Base-by-base conservation (phyloP, 1,140 invertebrate genomes). In the Drosophila sturtevanti region DNA sequence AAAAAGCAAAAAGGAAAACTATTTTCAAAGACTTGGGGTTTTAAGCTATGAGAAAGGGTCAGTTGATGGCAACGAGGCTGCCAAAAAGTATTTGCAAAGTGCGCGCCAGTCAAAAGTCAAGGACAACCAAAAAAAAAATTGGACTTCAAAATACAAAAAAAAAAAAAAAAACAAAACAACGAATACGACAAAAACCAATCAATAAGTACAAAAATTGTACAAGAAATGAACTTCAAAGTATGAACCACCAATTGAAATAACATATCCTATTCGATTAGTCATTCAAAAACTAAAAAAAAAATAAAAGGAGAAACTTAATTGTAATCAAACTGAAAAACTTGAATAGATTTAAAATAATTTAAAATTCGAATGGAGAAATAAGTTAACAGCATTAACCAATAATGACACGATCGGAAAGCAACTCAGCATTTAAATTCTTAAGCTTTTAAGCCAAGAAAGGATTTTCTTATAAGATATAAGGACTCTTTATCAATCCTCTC, bases 51-150 rank as follows among this genome's bases (percentile, higher is more conserved):
- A 27, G 66, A 52, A 9, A 55, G 52, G 24, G 55, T 22, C 21
- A 35, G 41, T 79, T 78, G 72, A 69, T 86, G 81, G 74, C 81
- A 79, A 75, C 80, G 79, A 81, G 78, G 78, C 74, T 85, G 81
- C 81, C 81, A 85, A 85, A 77, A 85, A 87, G 81, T 85, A 72
- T 85, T 85, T 67, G 67, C 74, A 85, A 85, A 81, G 81, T 86
- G 74, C 73, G 81, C 76, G 81, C 74, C 81, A 74, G 73, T 78
- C 81, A 85, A 85, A 85, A 85, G 81, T 85, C 81, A 85, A 85
- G 81, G 81, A 66, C 81, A 85, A 52, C 74, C 66, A 65, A 66
- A 37, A 71, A 56, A 41, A 77, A 77, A 63, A 63, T n/a, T 35
- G 16, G 16, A 21, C 41, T 48, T 48, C 41, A 48, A 48, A 18